These are phyloP conservation scores for Bathynomus jamesi DNA, from an alignment of 1,140 invertebrate genomes.

Conservation along the genomic window DNA sequence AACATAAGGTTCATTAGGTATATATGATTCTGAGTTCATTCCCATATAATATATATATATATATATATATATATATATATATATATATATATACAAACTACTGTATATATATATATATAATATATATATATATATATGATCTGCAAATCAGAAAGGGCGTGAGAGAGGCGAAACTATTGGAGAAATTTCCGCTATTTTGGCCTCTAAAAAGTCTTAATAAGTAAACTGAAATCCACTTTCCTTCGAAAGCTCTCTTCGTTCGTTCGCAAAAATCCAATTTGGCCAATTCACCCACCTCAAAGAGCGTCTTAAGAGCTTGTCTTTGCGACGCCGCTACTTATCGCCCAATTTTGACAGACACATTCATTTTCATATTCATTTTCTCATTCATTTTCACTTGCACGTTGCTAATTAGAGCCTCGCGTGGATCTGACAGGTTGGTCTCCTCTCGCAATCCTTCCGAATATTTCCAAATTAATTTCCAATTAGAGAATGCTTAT, in stretches of 20 bases:
- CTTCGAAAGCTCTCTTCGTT: too few species aligned
- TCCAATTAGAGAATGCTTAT: conserved; percentile 1
- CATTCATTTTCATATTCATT: conserved; percentile 1
- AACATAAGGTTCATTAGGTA: too few species aligned
- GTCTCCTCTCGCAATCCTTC: background rate
- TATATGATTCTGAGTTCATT: too few species aligned
- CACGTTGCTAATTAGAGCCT: background rate
- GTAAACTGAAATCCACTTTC: background rate
- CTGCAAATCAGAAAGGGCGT: too few species aligned
- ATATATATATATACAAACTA: background rate
- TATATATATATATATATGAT: too few species aligned
- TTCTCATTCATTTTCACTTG: background rate
- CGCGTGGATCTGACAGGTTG: background rate
- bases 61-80: background rate
- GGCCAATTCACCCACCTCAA: background rate
- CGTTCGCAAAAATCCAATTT: conserved; percentile 4
- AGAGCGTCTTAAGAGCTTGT: background rate
- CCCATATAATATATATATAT: too few species aligned
- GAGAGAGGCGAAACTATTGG: too few species aligned
- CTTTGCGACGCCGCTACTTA: background rate
- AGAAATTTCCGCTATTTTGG: too few species aligned
- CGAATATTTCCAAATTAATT: background rate
- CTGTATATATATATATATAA: background rate
- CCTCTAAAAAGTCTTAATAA: too few species aligned
- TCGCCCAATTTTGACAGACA: background rate